Conservation (phyloP, 2,113 vertebrate genomes). For the Calidris pygmaea region DNA sequence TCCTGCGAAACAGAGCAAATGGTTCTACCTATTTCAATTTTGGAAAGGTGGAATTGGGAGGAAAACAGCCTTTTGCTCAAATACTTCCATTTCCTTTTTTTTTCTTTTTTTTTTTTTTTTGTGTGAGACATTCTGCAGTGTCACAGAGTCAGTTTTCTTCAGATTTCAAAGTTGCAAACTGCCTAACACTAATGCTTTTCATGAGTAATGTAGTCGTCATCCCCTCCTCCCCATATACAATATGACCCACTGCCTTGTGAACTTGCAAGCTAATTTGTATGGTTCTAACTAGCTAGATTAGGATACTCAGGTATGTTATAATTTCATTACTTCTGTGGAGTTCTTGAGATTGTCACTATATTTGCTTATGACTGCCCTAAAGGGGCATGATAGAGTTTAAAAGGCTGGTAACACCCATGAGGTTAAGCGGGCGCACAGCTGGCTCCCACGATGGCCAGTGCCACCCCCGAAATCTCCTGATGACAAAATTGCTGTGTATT, state of each 20-base stretch:
- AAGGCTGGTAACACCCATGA: not conserved
- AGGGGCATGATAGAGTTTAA: not conserved
- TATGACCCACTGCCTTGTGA: not conserved
- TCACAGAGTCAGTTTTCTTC: not conserved
- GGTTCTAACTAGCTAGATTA: not conserved
- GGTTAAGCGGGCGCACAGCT: not conserved
- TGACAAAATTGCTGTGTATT: not conserved
- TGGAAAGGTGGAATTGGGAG: not conserved
- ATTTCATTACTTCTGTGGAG: not conserved
- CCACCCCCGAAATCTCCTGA: rapidly evolving
- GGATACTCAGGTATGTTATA: not conserved
- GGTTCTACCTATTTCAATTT: not conserved
- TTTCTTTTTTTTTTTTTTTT: too few relatives aligned
- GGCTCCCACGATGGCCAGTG: not conserved
- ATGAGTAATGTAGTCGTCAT: not conserved
- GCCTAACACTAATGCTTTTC: not conserved
- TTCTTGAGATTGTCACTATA: not conserved
- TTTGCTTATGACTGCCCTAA: not conserved
- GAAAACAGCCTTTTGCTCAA: not conserved
- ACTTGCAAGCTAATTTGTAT: not conserved
- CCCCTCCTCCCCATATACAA: too few relatives aligned
- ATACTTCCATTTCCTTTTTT: not conserved
- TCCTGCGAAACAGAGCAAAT: not conserved
- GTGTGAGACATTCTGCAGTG: not conserved
- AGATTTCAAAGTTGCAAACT: not conserved